These are phyloP conservation scores for Andrena praecox DNA, from an alignment of 2,888 invertebrate genomes.

Conservation along the genomic window DNA sequence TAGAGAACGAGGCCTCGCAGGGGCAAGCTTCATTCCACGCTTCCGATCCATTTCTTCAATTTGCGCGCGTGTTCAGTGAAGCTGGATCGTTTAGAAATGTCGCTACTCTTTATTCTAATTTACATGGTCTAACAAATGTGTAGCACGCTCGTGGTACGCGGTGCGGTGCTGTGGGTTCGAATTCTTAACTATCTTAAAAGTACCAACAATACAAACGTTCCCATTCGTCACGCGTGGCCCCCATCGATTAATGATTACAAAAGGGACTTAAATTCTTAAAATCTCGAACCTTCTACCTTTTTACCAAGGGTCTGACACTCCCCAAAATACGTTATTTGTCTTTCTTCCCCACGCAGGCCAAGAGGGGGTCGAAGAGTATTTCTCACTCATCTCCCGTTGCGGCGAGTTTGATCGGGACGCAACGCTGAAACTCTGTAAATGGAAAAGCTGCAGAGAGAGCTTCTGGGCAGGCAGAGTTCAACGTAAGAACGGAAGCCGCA, in stretches of 20 bases:
- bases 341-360: conserved; percentile 83
- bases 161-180: background rate
- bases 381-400: conserved; percentile 84
- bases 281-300: too few relatives aligned
- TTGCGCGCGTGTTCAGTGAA: background rate
- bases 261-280: too few relatives aligned
- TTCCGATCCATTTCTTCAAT: too few relatives aligned
- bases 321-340: too few relatives aligned
- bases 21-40: too few relatives aligned
- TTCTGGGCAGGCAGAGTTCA: conserved; percentile 83
- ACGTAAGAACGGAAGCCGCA: conserved; percentile 14
- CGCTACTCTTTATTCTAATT: conserved; percentile 31
- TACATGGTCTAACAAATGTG: conserved; percentile 34
- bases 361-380: conserved; percentile 85
- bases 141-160: conserved; percentile 7
- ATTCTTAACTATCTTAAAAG: background rate
- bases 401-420: conserved; percentile 81
- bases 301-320: too few relatives aligned
- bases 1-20: too few relatives aligned
- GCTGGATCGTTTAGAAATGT: conserved; percentile 7
- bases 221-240: too few relatives aligned
- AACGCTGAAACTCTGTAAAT: conserved; percentile 85
- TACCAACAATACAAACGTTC: conserved; percentile 3
- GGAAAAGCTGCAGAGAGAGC: conserved; percentile 85
- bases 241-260: background rate